These are phyloP conservation scores for Diprion similis DNA, from an alignment of 1,140 invertebrate genomes.

Conservation along the genomic window DNA sequence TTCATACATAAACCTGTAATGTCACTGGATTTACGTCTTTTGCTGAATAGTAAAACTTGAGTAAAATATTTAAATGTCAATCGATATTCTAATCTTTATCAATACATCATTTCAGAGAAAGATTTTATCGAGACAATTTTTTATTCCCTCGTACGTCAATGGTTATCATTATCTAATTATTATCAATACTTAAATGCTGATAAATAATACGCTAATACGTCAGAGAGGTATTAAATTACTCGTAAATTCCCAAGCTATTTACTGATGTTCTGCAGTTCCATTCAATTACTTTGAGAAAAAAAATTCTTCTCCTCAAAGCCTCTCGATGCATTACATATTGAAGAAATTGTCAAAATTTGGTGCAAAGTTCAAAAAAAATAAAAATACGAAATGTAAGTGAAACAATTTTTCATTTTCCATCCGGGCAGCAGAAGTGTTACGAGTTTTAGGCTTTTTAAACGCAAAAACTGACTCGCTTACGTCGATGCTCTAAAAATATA, in stretches of 20 bases:
- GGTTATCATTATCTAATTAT: background rate
- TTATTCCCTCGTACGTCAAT: background rate
- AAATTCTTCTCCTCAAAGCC: background rate
- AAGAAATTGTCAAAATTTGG: constrained; percentile 10
- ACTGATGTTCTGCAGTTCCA: background rate
- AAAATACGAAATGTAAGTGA: constrained; percentile 1
- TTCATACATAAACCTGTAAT: too few relatives aligned
- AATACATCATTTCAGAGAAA: background rate
- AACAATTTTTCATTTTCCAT: background rate
- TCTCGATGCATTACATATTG: constrained; percentile 10
- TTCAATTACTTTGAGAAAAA: background rate
- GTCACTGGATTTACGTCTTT: too few relatives aligned
- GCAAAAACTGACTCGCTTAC: background rate
- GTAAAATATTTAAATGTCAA: too few relatives aligned
- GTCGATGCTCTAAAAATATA: constrained; percentile 14
- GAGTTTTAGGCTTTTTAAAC: background rate
- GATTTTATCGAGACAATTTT: background rate
- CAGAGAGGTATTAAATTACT: background rate
- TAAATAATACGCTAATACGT: background rate
- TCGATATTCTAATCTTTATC: background rate
- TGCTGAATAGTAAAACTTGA: too few relatives aligned
- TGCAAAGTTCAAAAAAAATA: constrained; percentile 4
- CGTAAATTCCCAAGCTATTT: background rate
- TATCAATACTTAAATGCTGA: background rate
- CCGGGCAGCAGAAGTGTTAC: background rate